Base-by-base conservation (phyloP, 2,113 vertebrate species). In the Capricornis sumatraensis region DNA sequence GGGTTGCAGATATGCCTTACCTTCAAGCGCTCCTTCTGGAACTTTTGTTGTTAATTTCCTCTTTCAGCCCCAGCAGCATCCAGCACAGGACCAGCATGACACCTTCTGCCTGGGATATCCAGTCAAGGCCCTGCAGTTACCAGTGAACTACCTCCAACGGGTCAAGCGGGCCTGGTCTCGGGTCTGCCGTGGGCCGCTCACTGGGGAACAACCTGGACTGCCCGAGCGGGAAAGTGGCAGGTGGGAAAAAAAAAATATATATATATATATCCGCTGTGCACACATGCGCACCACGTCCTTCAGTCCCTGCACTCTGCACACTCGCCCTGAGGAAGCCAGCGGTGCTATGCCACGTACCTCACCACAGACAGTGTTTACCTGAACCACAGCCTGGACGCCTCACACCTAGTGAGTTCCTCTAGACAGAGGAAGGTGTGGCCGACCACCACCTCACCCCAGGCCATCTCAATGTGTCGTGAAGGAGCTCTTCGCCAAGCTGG, bases 1-100 rank as follows among this genome's bases (percentile, higher is more conserved):
- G 99, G 99, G 97, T 99, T 99, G 99, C 99, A 99, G 0, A 99
- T 99, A 2, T 99, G 99, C 98, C 99, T 99, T 96, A 99, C 99
- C 87, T 99, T 99, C 4, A 99, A 99, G 96, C 99, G 99, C 97
- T 99, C 99, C 8, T 99, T 99, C 99, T 99, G 99, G 99, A 99
- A 40, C n/a, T 99, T 95, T 99, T 99, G 99, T 45, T 28, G 25
- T 28, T 0, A 99, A 99, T 25, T 99, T 99, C 0, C 99, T 99
- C 8, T 99, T 99, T 97, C 99, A 99, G 97, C 99, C 99, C 0
- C 99, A 99, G 98, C 99, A 99, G 98, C 99, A 99, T 94, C 99
- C 99, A 0, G 99, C 99, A 0, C 98, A 99, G 0, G 99, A 99
- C 98, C 99, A 99, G 92, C 99, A 99, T 0, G 99, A 99, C 98